These are phyloP conservation scores for Lepidiolamprologus cunningtoni DNA, from an alignment of 2,113 vertebrate species.

Conservation along the genomic window DNA sequence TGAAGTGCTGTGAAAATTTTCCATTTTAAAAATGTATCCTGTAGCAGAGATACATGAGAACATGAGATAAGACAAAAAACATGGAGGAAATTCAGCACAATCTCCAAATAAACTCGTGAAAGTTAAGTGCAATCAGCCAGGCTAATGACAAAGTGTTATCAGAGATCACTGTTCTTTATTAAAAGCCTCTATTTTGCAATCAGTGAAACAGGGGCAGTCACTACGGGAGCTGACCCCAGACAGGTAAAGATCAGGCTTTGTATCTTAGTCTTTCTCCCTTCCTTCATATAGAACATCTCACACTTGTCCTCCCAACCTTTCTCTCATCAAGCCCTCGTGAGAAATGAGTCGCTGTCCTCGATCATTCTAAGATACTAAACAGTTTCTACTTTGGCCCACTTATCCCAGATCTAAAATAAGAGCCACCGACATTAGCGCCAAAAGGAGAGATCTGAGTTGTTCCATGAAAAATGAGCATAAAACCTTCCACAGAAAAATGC, in stretches of 20 bases:
- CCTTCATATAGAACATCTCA: background rate
- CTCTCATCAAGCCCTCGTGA: constrained; percentile 11
- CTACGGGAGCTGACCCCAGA: constrained; percentile 10
- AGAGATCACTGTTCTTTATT: background rate
- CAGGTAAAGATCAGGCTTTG: constrained; percentile 4
- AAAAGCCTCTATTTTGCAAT: background rate
- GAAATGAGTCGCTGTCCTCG: constrained; percentile 43
- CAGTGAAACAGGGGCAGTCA: constrained; percentile 11
- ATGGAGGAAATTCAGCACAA: background rate
- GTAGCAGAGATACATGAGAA: background rate
- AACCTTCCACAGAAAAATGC: background rate
- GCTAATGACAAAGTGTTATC: background rate
- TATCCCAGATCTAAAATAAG: constrained; percentile 57
- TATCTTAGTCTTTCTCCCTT: background rate
- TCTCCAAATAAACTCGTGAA: background rate
- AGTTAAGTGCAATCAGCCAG: background rate
- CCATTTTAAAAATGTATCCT: background rate
- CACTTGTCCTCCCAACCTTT: background rate
- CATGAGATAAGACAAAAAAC: background rate
- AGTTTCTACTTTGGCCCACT: constrained; percentile 52
- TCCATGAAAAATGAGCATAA: background rate
- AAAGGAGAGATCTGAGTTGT: background rate
- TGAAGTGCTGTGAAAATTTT: background rate
- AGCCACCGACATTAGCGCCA: background rate
- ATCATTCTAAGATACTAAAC: constrained; percentile 29